These are phyloP conservation scores for Arremon brunneinucha DNA, from an alignment of 2,797 vertebrate genomes.

Conservation along the genomic window DNA sequence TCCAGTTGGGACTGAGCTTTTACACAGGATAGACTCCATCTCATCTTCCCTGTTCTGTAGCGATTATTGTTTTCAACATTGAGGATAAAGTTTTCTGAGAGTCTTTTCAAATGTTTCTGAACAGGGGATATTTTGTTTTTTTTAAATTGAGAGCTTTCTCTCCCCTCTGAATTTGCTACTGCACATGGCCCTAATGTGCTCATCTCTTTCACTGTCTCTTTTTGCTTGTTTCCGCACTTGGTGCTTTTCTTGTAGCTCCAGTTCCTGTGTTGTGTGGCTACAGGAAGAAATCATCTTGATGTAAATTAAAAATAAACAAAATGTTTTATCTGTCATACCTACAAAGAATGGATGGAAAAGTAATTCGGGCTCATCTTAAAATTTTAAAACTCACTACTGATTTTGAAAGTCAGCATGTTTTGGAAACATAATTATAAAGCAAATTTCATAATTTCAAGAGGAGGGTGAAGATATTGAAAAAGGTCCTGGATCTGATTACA, in stretches of 20 bases:
- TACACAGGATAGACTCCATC: background rate
- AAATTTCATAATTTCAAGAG: background rate
- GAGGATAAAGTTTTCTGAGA: background rate
- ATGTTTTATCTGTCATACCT: background rate
- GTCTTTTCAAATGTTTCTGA: background rate
- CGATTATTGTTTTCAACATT: background rate
- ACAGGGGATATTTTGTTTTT: background rate
- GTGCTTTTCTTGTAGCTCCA: background rate
- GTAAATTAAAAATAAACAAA: background rate
- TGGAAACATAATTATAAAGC: background rate
- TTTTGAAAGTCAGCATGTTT: background rate
- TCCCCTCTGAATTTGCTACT: background rate
- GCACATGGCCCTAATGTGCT: background rate
- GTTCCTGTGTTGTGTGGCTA: background rate
- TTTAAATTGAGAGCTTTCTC: background rate
- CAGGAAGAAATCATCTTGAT: background rate
- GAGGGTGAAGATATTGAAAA: background rate
- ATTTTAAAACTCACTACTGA: background rate
- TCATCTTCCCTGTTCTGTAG: background rate
- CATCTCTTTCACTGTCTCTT: background rate
- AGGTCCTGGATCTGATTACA: background rate
- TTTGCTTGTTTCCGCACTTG: background rate
- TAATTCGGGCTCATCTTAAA: background rate
- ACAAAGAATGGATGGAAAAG: background rate
- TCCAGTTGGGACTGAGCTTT: background rate